Evolutionary conservation across 2,113 vertebrate species (phyloP).

Genomic region (Mola mola): DNA sequence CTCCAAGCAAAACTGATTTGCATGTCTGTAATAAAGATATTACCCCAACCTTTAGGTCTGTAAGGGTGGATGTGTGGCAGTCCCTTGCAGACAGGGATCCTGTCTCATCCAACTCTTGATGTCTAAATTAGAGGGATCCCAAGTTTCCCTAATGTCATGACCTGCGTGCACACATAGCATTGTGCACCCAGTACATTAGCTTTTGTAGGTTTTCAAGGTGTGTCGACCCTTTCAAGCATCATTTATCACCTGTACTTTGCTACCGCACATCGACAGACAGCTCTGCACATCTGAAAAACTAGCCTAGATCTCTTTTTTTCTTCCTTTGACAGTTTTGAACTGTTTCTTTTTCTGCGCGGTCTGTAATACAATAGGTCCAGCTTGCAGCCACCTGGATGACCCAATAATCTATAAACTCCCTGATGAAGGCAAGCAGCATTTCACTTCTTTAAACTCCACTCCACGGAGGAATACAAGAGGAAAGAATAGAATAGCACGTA

Average conservation of each 20-base stretch:
- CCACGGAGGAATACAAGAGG: neutral
- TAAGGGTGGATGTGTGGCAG: neutral
- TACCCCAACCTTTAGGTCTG: neutral
- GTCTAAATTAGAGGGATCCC: conserved; percentile 33
- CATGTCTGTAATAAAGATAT: conserved; percentile 2
- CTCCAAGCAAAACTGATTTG: neutral
- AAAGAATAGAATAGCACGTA: neutral
- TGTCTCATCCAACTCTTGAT: conserved; percentile 12
- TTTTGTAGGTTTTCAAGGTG: conserved; percentile 40
- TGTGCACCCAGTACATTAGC: conserved; percentile 18
- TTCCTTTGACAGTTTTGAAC: too few relatives aligned
- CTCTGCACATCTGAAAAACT: too few relatives aligned
- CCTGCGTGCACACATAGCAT: conserved; percentile 9
- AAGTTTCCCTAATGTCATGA: conserved; percentile 5
- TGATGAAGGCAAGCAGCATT: conserved; percentile 17
- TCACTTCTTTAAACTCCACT: conserved; percentile 26
- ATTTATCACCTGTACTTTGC: conserved; percentile 2
- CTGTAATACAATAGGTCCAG: too few relatives aligned
- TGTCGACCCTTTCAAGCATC: conserved; percentile 12
- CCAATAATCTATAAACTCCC: conserved; percentile 17
- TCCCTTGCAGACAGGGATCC: neutral
- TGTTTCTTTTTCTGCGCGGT: too few relatives aligned
- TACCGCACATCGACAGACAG: neutral
- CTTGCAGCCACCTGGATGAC: conserved; percentile 48
- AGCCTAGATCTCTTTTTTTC: too few relatives aligned